phyloP scores from a whole-genome alignment of 92 coral and sea anemone genomes.

The Bergia sp. region DNA sequence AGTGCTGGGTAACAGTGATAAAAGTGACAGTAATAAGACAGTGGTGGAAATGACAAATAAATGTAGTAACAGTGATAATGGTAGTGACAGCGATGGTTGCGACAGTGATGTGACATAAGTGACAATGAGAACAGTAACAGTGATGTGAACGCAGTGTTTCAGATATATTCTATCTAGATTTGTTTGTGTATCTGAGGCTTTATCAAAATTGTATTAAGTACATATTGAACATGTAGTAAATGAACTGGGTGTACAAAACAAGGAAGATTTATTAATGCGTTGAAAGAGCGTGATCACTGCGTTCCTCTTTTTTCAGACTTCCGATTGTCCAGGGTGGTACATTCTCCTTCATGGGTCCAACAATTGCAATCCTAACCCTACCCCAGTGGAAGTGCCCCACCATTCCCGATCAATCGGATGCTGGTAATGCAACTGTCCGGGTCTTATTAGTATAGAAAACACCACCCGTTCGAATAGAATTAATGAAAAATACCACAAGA shows the following conservation, averaged over 20 bases:
- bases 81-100: slow-evolving; percentile 1
- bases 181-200: too few relatives aligned
- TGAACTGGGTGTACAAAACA: too few relatives aligned
- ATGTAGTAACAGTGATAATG: not conserved
- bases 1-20: not conserved
- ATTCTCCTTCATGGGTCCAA: slow-evolving; percentile 76
- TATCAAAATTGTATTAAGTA: too few relatives aligned
- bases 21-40: not conserved
- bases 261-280: too few relatives aligned
- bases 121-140: not conserved
- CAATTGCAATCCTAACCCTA: slow-evolving; percentile 69
- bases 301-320: slow-evolving; percentile 49
- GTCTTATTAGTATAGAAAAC: not conserved
- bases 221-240: too few relatives aligned
- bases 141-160: not conserved
- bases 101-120: slow-evolving; percentile 3
- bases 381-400: slow-evolving; percentile 75
- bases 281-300: not conserved
- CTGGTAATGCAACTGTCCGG: not conserved
- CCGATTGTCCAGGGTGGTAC: slow-evolving; percentile 91
- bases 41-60: not conserved
- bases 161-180: too few relatives aligned
- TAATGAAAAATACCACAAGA: too few relatives aligned
- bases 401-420: slow-evolving; percentile 1
- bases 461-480: too few relatives aligned